Percentiles rank a stretch among this genome's conserved stretches.
Conservation (phyloP, 2,113 vertebrate species). For the Campylomormyrus numenius region DNA sequence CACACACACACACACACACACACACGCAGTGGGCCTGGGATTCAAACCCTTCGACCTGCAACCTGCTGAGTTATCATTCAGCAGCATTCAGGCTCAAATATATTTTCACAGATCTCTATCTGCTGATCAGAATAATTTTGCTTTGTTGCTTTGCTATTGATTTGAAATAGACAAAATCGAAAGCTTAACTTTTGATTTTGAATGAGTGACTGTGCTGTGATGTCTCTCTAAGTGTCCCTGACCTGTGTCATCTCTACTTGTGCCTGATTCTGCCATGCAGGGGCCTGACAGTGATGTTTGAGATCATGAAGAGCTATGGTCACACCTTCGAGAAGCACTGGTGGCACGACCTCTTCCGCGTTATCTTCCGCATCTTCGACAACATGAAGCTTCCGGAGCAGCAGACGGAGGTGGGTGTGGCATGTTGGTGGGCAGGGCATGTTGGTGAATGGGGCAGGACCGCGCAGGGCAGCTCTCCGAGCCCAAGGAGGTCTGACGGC, state of each 20-base stretch:
- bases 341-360: conserved; percentile 97
- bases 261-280: conserved; percentile 50
- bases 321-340: conserved; percentile 93
- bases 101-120: background rate
- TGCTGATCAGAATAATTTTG: background rate
- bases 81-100: background rate
- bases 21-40: no score
- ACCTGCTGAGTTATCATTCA: no score
- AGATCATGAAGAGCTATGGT: conserved; percentile 98
- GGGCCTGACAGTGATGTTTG: conserved; percentile 96
- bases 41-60: no score
- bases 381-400: conserved; percentile 98
- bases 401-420: conserved; percentile 78
- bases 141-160: background rate
- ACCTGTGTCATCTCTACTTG: background rate
- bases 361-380: conserved; percentile 95
- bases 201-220: background rate
- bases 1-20: no score
- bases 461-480: background rate
- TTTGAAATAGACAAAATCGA: background rate
- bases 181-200: background rate
- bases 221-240: conserved; percentile 20
- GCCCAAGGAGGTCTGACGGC: background rate
- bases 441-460: no score
- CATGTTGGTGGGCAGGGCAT: background rate